phyloP scores from a whole-genome alignment of 2,888 invertebrate species.

The Creontiades dilutus region DNA sequence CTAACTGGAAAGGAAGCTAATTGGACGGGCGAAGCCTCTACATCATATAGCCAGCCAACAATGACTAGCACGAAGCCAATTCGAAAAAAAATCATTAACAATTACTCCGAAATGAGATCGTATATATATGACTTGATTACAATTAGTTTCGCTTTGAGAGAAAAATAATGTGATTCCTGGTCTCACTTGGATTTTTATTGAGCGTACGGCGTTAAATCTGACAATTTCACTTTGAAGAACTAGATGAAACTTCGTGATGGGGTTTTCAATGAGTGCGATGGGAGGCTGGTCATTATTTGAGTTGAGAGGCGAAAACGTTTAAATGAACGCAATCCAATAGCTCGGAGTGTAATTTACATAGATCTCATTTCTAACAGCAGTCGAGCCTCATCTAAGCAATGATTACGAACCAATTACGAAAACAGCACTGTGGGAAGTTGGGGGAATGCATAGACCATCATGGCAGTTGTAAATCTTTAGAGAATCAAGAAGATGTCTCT shows the following conservation, averaged over 20 bases:
- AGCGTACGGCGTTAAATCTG: not conserved
- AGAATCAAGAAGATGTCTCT: no score
- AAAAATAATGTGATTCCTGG: not conserved
- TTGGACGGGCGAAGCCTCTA: not conserved
- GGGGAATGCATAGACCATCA: no score
- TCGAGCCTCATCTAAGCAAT: no score
- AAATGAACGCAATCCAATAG: no score
- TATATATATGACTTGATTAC: slow-evolving; percentile 4
- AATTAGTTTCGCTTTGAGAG: slow-evolving; percentile 33
- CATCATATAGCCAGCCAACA: slow-evolving; percentile 34
- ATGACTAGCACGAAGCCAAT: slow-evolving; percentile 19
- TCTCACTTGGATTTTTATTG: not conserved
- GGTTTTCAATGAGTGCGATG: not conserved
- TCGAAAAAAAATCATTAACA: not conserved
- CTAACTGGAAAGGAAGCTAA: not conserved
- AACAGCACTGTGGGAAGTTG: no score
- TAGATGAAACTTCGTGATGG: not conserved
- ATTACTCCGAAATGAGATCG: not conserved
- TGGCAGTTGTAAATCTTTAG: no score
- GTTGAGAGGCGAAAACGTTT: not conserved
- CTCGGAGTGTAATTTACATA: no score
- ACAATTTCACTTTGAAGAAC: not conserved
- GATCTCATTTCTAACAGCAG: no score
- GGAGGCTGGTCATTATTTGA: not conserved
- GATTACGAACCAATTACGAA: no score